phyloP scores from a whole-genome alignment of 2,113 vertebrate species.

The Mormyrus lacerda region DNA sequence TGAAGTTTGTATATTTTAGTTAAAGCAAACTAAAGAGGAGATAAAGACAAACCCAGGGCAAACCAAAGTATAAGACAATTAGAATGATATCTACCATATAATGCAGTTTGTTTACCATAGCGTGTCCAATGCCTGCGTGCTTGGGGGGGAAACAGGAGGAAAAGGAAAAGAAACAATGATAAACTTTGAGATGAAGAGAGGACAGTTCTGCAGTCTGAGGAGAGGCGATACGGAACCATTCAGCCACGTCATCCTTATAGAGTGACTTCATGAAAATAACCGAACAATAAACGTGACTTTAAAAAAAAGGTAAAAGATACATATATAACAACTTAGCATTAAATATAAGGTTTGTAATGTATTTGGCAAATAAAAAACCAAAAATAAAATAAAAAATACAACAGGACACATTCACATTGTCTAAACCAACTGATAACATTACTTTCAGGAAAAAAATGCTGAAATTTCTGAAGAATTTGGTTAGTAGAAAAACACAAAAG shows the following conservation, averaged over 20 bases:
- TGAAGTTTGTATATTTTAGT: conserved; percentile 60
- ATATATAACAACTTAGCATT: background rate
- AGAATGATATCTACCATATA: conserved; percentile 99
- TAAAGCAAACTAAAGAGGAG: conserved; percentile 67
- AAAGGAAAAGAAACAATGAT: conserved; percentile 70
- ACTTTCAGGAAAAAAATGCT: conserved; percentile 41
- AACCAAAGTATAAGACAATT: conserved; percentile 86
- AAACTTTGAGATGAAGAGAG: conserved; percentile 69
- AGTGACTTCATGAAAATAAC: background rate
- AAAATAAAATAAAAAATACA: conserved; percentile 56
- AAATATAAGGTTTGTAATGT: background rate
- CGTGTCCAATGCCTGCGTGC: conserved; percentile 98
- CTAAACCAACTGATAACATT: conserved; percentile 44
- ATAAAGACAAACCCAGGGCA: conserved; percentile 71
- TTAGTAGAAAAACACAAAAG: conserved; percentile 83
- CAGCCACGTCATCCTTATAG: conserved; percentile 10
- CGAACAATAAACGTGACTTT: background rate
- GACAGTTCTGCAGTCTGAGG: conserved; percentile 30
- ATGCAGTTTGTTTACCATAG: conserved; percentile 99
- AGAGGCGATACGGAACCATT: conserved; percentile 32
- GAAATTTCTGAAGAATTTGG: conserved; percentile 61
- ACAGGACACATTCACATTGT: conserved; percentile 49
- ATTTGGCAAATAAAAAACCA: conserved; percentile 23
- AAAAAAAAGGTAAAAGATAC: background rate
- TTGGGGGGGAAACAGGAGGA: conserved; percentile 64